Evolutionary conservation across 2,113 vertebrate genomes (phyloP).

Genomic region (Anhinga rufa): DNA sequence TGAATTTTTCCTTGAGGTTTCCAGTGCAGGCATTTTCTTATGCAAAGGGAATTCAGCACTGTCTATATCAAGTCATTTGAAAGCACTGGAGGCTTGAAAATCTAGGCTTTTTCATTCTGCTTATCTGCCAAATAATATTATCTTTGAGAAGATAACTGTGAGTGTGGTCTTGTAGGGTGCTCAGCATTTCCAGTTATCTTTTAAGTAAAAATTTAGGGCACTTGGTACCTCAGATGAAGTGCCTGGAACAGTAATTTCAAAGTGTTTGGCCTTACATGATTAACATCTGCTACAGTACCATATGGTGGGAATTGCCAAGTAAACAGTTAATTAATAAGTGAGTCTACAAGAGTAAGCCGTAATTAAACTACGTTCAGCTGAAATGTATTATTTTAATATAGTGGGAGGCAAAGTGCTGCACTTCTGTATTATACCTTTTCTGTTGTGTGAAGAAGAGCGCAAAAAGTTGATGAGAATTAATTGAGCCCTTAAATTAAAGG

Average conservation of each 20-base stretch:
- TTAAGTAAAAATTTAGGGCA: background rate
- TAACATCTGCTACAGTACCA: slow-evolving; percentile 52
- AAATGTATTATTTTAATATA: slow-evolving; percentile 14
- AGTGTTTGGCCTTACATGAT: slow-evolving; percentile 36
- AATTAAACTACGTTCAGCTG: slow-evolving; percentile 22
- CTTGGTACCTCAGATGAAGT: slow-evolving; percentile 7
- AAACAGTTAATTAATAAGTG: slow-evolving; percentile 57
- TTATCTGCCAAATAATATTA: background rate
- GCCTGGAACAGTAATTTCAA: slow-evolving; percentile 11
- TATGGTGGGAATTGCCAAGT: slow-evolving; percentile 56
- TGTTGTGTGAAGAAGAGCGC: background rate
- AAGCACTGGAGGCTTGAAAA: background rate
- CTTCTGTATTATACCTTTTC: background rate
- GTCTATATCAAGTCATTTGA: background rate
- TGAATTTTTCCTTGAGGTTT: background rate
- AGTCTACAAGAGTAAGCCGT: background rate
- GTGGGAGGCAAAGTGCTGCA: background rate
- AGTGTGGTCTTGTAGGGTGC: background rate
- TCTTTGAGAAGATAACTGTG: background rate
- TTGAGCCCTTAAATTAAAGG: background rate
- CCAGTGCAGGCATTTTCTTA: background rate
- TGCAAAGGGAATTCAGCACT: background rate
- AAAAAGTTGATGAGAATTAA: background rate
- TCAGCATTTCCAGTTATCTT: background rate
- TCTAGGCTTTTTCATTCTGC: background rate